Percentiles rank a stretch among this genome's conserved stretches.
These are phyloP conservation scores for Drosophila paranaensis DNA, from an alignment of 2,888 invertebrate species.

Conservation along the genomic window DNA sequence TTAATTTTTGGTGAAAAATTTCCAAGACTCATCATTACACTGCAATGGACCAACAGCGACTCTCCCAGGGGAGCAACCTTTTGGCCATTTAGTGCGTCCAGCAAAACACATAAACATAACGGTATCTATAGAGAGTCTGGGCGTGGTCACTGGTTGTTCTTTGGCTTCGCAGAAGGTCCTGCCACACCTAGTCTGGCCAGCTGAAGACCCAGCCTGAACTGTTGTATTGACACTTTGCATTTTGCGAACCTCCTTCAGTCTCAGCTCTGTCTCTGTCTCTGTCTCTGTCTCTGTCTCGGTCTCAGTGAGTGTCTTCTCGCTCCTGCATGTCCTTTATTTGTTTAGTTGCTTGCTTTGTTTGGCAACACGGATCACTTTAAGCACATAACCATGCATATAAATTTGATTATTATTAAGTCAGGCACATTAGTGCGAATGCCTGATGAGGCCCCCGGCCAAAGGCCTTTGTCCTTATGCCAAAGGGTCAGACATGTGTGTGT, in stretches of 20 bases:
- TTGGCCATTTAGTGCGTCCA: slow-evolving; percentile 82
- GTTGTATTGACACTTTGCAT: slow-evolving; percentile 71
- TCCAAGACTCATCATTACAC: slow-evolving; percentile 75
- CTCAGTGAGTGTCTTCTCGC: slow-evolving; percentile 2
- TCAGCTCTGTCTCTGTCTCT: slow-evolving; percentile 10
- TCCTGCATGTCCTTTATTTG: slow-evolving; percentile 25
- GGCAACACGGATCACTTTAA: slow-evolving; percentile 69
- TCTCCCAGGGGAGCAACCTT: slow-evolving; percentile 80
- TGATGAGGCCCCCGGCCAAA: slow-evolving; percentile 56
- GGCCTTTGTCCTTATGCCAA: slow-evolving; percentile 45
- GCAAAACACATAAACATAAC: slow-evolving; percentile 55
- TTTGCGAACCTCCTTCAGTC: slow-evolving; percentile 24
- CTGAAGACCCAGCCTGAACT: slow-evolving; percentile 38
- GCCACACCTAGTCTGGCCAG: slow-evolving; percentile 35
- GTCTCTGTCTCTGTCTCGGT: slow-evolving; percentile 11
- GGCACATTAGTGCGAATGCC: slow-evolving; percentile 78
- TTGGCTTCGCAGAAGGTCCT: slow-evolving; percentile 43
- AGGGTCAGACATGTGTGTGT: slow-evolving; percentile 56
- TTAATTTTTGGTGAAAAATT: slow-evolving; percentile 78
- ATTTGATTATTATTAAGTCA: slow-evolving; percentile 83
- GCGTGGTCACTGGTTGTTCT: slow-evolving; percentile 43
- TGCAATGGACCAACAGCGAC: slow-evolving; percentile 46
- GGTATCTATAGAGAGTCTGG: slow-evolving; percentile 40
- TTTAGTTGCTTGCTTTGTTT: slow-evolving; percentile 39
- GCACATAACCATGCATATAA: slow-evolving; percentile 84